phyloP scores from a whole-genome alignment of 2,888 invertebrate genomes.

The Epinotia nisella region DNA sequence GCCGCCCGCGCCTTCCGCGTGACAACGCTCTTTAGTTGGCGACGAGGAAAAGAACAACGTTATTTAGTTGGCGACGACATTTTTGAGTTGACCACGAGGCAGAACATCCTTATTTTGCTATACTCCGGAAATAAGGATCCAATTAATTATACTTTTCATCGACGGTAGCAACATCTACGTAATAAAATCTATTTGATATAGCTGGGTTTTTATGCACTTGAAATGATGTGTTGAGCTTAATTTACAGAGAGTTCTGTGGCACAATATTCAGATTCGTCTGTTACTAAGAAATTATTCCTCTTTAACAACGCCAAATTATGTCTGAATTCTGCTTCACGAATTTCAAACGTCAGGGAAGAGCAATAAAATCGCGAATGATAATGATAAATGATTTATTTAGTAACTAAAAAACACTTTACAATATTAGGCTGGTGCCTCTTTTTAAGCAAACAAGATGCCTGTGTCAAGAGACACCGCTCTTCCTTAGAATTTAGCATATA shows the following conservation, averaged over 20 bases:
- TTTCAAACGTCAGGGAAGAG: not conserved
- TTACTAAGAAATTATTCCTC: not conserved
- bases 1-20: conserved; percentile 70
- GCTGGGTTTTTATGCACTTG: not conserved
- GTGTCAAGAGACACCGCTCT: too few relatives aligned
- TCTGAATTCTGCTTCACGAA: conserved; percentile 16
- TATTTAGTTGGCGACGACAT: conserved; percentile 5
- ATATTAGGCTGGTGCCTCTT: too few relatives aligned
- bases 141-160: not conserved
- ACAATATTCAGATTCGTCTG: not conserved
- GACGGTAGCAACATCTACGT: not conserved
- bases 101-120: conserved; percentile 9
- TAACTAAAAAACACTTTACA: too few relatives aligned
- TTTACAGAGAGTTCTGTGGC: not conserved
- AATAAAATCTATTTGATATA: not conserved
- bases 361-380: conserved; percentile 2
- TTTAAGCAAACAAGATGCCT: too few relatives aligned
- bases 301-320: not conserved
- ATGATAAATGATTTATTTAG: too few relatives aligned
- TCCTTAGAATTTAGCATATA: too few relatives aligned
- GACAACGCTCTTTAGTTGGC: conserved; percentile 47
- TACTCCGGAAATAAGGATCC: not conserved
- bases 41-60: conserved; percentile 15
- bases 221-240: conserved; percentile 17
- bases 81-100: conserved; percentile 5